phyloP scores from a whole-genome alignment of 1,140 invertebrate genomes.

The Meloidogyne chitwoodi region DNA sequence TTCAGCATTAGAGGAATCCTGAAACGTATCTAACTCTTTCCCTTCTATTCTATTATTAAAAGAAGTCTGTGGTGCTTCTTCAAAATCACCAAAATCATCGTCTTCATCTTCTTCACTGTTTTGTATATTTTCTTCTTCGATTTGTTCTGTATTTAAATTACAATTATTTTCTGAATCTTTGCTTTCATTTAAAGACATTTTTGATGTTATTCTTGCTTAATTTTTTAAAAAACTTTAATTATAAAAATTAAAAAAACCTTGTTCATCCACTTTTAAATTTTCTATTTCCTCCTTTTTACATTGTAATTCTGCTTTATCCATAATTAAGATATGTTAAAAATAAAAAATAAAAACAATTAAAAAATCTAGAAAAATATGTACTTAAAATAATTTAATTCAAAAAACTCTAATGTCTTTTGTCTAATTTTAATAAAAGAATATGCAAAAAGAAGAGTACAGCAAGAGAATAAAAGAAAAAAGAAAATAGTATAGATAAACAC shows the following conservation, averaged over 20 bases:
- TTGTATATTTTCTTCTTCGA: not conserved
- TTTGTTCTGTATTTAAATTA: not conserved
- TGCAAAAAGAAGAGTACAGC: too few relatives aligned
- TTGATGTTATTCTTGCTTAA: not conserved
- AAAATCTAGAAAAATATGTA: not conserved
- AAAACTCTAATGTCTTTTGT: too few relatives aligned
- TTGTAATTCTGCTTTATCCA: not conserved
- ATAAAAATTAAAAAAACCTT: not conserved
- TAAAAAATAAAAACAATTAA: not conserved
- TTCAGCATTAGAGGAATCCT: not conserved
- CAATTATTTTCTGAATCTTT: not conserved
- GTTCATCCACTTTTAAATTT: not conserved
- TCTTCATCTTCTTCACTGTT: constrained; percentile 16
- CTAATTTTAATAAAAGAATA: too few relatives aligned
- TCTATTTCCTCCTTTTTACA: not conserved
- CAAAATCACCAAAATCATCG: constrained; percentile 29
- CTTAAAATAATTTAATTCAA: too few relatives aligned
- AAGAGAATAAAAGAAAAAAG: too few relatives aligned
- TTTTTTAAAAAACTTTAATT: not conserved
- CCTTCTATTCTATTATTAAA: not conserved
- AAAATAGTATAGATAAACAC: too few relatives aligned
- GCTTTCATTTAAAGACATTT: not conserved
- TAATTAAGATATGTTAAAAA: not conserved
- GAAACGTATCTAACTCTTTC: not conserved
- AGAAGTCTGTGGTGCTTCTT: constrained; percentile 9